phyloP scores from a whole-genome alignment of 1,140 invertebrate species.

The Spodoptera frugiperda region DNA sequence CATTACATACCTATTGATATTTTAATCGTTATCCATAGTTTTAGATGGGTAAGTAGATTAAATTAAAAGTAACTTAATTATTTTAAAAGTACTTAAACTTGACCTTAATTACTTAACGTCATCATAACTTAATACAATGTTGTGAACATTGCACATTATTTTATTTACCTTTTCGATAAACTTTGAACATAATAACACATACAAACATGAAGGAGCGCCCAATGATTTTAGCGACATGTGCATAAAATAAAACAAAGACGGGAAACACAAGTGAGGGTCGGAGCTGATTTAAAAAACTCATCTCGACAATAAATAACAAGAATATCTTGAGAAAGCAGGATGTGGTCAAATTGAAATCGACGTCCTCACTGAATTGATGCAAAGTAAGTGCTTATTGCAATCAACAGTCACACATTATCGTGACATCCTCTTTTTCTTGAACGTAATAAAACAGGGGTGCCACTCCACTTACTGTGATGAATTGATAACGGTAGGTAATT shows the following conservation, averaged over 20 bases:
- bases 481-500: not conserved
- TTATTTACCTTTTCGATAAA: slow-evolving; percentile 3
- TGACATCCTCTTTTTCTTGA: slow-evolving; percentile 78
- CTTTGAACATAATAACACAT: not conserved
- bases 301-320: slow-evolving; percentile 68
- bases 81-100: not conserved
- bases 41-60: too few species aligned
- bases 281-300: slow-evolving; percentile 63
- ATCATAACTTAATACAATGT: not conserved
- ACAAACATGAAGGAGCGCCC: not conserved
- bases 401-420: slow-evolving; percentile 77
- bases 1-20: too few species aligned
- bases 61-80: too few species aligned
- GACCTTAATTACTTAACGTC: slow-evolving; percentile 7
- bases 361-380: slow-evolving; percentile 79
- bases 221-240: not conserved
- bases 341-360: slow-evolving; percentile 83
- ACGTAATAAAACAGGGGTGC: slow-evolving; percentile 60
- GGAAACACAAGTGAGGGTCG: slow-evolving; percentile 20
- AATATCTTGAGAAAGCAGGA: slow-evolving; percentile 82
- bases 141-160: slow-evolving; percentile 20
- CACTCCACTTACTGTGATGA: slow-evolving; percentile 44
- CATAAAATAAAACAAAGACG: slow-evolving; percentile 12
- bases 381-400: slow-evolving; percentile 82
- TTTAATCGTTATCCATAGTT: too few species aligned